Conservation (phyloP, 2,888 invertebrate species). For the Sesamia inferens region DNA sequence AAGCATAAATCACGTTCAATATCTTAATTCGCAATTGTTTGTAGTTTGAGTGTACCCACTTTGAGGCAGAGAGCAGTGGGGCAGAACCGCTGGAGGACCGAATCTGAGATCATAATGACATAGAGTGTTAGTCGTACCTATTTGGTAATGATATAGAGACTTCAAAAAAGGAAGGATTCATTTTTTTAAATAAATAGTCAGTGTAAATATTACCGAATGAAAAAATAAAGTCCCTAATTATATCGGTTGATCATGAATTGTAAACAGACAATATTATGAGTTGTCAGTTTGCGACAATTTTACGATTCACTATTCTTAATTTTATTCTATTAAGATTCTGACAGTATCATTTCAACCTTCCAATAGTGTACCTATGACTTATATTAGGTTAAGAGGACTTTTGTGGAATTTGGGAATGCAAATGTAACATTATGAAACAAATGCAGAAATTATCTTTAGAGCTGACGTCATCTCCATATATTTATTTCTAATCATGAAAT, state of each 20-base stretch:
- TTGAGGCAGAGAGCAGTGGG: conserved; percentile 46
- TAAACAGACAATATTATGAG: too few species aligned
- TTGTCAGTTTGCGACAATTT: too few species aligned
- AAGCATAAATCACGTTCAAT: conserved; percentile 60
- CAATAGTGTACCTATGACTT: background rate
- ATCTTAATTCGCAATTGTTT: conserved; percentile 65
- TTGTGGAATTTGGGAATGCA: background rate
- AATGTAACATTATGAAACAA: background rate
- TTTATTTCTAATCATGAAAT: background rate
- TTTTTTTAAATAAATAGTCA: too few species aligned
- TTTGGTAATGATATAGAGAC: background rate
- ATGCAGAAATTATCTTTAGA: background rate
- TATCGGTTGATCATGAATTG: too few species aligned
- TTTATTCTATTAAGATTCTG: too few species aligned
- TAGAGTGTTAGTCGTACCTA: background rate
- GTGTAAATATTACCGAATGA: too few species aligned
- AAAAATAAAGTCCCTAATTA: too few species aligned
- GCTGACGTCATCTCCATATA: too few species aligned
- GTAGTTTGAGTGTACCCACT: conserved; percentile 53
- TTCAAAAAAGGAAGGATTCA: too few species aligned
- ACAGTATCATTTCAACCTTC: too few species aligned
- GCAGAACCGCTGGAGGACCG: conserved; percentile 27
- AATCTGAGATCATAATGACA: conserved; percentile 40
- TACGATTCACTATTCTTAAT: too few species aligned
- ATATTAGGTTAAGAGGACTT: background rate